phyloP scores from a whole-genome alignment of 2,797 vertebrate species.

The Falco concolor region DNA sequence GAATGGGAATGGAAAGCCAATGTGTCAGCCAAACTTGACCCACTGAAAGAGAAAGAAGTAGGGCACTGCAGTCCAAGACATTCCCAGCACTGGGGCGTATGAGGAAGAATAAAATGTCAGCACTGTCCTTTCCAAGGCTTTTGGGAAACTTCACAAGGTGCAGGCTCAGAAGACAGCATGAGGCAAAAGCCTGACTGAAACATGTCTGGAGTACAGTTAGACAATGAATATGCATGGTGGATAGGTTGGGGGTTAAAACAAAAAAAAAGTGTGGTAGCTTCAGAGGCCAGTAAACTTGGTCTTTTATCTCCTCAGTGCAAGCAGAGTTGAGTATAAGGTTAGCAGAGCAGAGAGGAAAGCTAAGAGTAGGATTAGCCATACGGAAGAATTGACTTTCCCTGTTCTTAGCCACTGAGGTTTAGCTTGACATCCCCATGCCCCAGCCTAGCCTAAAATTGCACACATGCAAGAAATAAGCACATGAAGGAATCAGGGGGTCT shows the following conservation, averaged over 20 bases:
- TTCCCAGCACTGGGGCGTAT: no score
- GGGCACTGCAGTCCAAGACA: not conserved
- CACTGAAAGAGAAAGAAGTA: not conserved
- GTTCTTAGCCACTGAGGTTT: not conserved
- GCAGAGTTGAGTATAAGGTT: not conserved
- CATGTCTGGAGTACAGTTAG: not conserved
- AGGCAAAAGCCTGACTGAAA: not conserved
- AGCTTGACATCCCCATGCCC: not conserved
- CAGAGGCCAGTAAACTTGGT: not conserved
- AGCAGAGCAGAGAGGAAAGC: not conserved
- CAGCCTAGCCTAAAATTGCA: not conserved
- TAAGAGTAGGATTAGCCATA: not conserved
- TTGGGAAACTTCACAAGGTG: not conserved
- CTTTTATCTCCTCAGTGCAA: not conserved
- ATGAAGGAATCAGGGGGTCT: rapidly evolving
- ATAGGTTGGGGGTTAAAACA: not conserved
- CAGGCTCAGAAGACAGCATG: not conserved
- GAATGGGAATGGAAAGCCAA: rapidly evolving
- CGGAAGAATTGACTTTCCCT: not conserved
- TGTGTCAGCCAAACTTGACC: not conserved
- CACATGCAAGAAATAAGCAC: not conserved
- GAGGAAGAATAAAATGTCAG: not conserved
- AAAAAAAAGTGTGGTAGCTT: not conserved
- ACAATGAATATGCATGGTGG: not conserved
- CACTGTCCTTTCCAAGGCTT: not conserved